A percentile compares a stretch with the other conserved stretches of the same genome.
Evolutionary conservation across 2,113 vertebrate genomes (phyloP).

Genomic region (Cyrtonyx montezumae): DNA sequence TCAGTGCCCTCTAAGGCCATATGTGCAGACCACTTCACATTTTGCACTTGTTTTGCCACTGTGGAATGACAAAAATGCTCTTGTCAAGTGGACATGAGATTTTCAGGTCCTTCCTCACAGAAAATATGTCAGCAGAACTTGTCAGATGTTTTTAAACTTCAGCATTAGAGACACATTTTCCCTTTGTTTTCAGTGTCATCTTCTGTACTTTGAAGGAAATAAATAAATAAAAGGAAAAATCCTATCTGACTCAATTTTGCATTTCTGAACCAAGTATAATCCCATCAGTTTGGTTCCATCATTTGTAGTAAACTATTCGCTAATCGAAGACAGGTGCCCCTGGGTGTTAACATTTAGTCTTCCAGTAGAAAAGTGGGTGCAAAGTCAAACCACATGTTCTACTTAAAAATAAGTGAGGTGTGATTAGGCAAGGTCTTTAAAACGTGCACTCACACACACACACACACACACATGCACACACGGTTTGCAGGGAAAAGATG

Average conservation of each 20-base stretch:
- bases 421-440: slow-evolving; percentile 77
- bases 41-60: slow-evolving; percentile 80
- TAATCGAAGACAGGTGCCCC: slow-evolving; percentile 92
- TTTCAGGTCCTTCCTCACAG: slow-evolving; percentile 75
- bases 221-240: background rate
- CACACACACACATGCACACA: background rate
- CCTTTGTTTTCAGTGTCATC: background rate
- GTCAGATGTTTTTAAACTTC: slow-evolving; percentile 39
- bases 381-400: slow-evolving; percentile 98
- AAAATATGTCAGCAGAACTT: slow-evolving; percentile 47
- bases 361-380: slow-evolving; percentile 95
- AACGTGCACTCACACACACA: slow-evolving; percentile 27
- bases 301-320: slow-evolving; percentile 69
- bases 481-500: slow-evolving; percentile 36
- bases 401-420: slow-evolving; percentile 87
- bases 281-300: slow-evolving; percentile 60
- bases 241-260: background rate
- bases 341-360: slow-evolving; percentile 90
- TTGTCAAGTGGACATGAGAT: slow-evolving; percentile 72
- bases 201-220: background rate
- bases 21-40: slow-evolving; percentile 77
- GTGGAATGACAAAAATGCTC: slow-evolving; percentile 81
- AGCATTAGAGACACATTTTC: background rate
- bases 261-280: slow-evolving; percentile 28
- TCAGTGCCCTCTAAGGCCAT: slow-evolving; percentile 78